A percentile compares a stretch with the other conserved stretches of the same genome.
Conservation (phyloP, 2,113 vertebrate genomes). For the Dunckerocampus dactyliophorus region DNA sequence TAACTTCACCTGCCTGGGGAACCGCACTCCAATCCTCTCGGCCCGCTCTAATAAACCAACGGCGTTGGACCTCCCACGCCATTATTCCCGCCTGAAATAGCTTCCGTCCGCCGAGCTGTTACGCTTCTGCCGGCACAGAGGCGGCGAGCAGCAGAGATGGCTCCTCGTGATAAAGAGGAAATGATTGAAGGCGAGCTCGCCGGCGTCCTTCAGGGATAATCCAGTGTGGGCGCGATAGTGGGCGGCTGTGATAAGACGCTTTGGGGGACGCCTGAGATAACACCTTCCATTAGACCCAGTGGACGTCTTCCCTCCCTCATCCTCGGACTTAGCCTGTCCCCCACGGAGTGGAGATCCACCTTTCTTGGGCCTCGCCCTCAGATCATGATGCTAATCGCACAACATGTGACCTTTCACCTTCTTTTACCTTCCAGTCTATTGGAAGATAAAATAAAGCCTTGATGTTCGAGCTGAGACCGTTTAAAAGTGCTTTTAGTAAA, state of each 20-base stretch:
- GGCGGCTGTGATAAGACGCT: conserved; percentile 68
- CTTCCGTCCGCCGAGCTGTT: conserved; percentile 27
- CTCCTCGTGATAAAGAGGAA: conserved; percentile 58
- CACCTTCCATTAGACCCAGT: conserved; percentile 66
- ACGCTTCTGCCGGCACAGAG: conserved; percentile 47
- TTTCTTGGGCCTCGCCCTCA: background rate
- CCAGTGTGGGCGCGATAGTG: conserved; percentile 62
- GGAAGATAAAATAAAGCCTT: too few relatives aligned
- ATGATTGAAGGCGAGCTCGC: conserved; percentile 72
- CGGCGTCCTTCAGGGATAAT: conserved; percentile 70
- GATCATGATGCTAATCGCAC: too few relatives aligned
- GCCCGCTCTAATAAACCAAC: conserved; percentile 19
- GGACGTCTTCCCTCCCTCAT: conserved; percentile 31
- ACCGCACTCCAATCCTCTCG: background rate
- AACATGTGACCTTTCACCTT: too few relatives aligned
- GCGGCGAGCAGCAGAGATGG: conserved; percentile 49
- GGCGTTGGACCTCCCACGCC: conserved; percentile 15
- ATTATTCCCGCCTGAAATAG: conserved; percentile 60
- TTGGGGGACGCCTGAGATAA: conserved; percentile 60
- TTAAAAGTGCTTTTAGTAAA: too few relatives aligned
- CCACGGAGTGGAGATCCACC: background rate
- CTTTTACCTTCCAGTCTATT: too few relatives aligned
- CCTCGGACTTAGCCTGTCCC: conserved; percentile 2
- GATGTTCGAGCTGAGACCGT: too few relatives aligned
- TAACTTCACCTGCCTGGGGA: too few relatives aligned